Percentiles rank a stretch among this genome's conserved stretches.
These are phyloP conservation scores for Patella pellucida DNA, from an alignment of 2,888 invertebrate species.

Conservation along the genomic window DNA sequence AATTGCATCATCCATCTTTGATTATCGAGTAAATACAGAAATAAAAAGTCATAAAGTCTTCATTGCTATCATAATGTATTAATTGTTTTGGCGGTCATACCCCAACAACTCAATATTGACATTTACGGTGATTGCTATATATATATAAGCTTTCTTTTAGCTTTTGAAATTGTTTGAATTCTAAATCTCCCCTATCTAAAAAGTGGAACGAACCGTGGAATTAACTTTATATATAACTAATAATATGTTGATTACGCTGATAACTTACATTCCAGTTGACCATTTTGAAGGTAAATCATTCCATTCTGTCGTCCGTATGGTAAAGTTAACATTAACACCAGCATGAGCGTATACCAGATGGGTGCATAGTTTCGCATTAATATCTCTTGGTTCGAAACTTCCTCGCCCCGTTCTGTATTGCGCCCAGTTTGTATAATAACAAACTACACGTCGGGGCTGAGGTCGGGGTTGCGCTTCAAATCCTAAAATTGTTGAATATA, in stretches of 20 bases:
- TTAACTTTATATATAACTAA: too few species aligned
- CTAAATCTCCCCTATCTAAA: too few species aligned
- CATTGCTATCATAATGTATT: too few species aligned
- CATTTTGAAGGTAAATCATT: not conserved
- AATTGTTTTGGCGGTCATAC: too few species aligned
- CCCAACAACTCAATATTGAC: too few species aligned
- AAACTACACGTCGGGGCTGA: not conserved
- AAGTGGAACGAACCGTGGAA: too few species aligned
- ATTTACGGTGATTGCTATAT: too few species aligned
- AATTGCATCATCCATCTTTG: too few species aligned
- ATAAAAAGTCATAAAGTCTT: too few species aligned
- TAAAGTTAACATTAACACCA: not conserved
- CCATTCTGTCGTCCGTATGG: not conserved
- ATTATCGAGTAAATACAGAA: too few species aligned
- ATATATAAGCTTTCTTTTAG: too few species aligned
- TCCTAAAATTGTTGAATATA: not conserved
- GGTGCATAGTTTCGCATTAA: not conserved
- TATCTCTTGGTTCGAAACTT: not conserved
- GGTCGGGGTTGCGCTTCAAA: not conserved
- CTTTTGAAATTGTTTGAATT: too few species aligned
- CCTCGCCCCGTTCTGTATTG: slow-evolving; percentile 3
- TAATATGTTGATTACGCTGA: not conserved
- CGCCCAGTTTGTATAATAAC: slow-evolving; percentile 1
- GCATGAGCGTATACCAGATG: slow-evolving; percentile 1
- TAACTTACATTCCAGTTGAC: not conserved